These are phyloP conservation scores for Drosophila antonietae DNA, from an alignment of 2,888 invertebrate genomes.

Conservation along the genomic window DNA sequence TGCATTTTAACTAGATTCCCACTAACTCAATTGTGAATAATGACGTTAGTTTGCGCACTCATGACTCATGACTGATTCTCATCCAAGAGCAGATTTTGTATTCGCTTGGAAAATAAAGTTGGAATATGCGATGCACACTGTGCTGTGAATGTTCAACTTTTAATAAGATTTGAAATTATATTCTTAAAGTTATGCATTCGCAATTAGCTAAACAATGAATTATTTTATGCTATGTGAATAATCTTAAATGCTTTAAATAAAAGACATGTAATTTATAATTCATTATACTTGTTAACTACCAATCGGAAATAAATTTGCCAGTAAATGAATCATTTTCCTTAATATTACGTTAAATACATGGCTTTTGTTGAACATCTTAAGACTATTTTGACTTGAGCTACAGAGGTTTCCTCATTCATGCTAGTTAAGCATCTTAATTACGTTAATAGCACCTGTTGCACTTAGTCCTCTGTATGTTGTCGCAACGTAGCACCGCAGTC, in stretches of 20 bases:
- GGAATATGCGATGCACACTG: not conserved
- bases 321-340: not conserved
- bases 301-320: not conserved
- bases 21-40: conserved; percentile 22
- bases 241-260: not conserved
- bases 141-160: not conserved
- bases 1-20: not conserved
- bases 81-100: not conserved
- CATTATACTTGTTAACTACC: not conserved
- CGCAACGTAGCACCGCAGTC: conserved; percentile 20
- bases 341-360: not conserved
- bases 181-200: not conserved
- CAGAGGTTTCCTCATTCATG: not conserved
- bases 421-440: conserved; percentile 54
- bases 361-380: not conserved
- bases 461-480: conserved; percentile 9
- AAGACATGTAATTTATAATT: not conserved
- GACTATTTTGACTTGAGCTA: conserved; percentile 9
- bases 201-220: not conserved
- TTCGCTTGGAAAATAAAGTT: not conserved
- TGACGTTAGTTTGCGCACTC: conserved; percentile 15
- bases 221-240: not conserved
- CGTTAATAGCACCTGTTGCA: conserved; percentile 58
- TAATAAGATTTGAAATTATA: not conserved
- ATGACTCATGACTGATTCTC: conserved; percentile 2